Evolutionary conservation across 2,797 vertebrate species (phyloP), one percentile per base, ranked within the genome.

Genomic region (Clarias pachynema): DNA sequence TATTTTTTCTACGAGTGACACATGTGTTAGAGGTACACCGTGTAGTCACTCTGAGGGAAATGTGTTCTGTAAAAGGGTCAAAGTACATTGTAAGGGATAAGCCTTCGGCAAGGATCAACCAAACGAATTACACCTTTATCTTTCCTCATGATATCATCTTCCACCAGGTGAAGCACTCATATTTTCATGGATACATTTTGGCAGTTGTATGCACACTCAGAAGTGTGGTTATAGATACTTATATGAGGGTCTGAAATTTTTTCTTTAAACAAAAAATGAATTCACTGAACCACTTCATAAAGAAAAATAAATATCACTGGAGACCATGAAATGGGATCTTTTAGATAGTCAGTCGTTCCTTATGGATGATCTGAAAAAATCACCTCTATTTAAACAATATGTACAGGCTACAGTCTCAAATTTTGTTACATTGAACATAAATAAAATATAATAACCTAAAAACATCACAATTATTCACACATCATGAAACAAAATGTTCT

Each of bases 31-130:
- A 7, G 56, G 20, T 31, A 82, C 44, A 75, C n/a, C 37, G 56
- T 15, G 29, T 14, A 65, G 49, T 6, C 22, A 53, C 9, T 84
- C 53, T 69, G 24, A 49, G 56, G 18, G 40, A 87, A 84, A 84
- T 57, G 60, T 81, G 6, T 63, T 16, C 60, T 72, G 26, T 84
- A 79, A 79, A 81, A 29, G 68, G 89, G 60, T 77, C 89, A 89
- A 88, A 89, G 89, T 88, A 72, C 89, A 86, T 15, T 70, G 15
- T 15, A 63, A 81, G 68, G 57, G 49, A 81, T 66, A 84, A 88
- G 80, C 84, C 69, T 87, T 84, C 83, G 81, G 77, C 40, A 78
- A 84, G 26, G 57, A 68, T 26, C 81, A n/a, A 59, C 63, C 24
- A 60, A 72, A 73, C 37, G 83, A 79, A 53, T 79, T 37, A 68